phyloP scores from a whole-genome alignment of 92 coral and sea anemone species.

The Hydrozoanthus gracilis region DNA sequence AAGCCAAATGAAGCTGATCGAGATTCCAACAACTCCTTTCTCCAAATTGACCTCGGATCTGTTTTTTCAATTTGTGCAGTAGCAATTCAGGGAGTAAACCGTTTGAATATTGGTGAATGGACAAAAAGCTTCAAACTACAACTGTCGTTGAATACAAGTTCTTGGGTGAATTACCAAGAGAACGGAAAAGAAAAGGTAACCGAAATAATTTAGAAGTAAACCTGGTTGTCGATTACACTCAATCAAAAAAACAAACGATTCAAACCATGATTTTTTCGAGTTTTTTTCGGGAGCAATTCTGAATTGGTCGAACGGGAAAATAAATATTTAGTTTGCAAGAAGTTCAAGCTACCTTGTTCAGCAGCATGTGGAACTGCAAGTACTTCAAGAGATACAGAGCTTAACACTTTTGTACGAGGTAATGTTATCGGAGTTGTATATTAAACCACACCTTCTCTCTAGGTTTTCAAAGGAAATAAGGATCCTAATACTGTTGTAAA shows the following conservation, averaged over 20 bases:
- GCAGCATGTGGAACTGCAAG: not conserved
- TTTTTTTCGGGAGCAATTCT: too few relatives aligned
- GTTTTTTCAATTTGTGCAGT: not conserved
- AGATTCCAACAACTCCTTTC: not conserved
- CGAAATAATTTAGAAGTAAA: too few relatives aligned
- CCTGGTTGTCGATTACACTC: too few relatives aligned
- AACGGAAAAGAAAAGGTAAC: not conserved
- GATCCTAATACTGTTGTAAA: not conserved
- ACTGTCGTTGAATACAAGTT: not conserved
- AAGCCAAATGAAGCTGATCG: not conserved
- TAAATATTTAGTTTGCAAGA: too few relatives aligned
- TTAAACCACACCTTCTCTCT: too few relatives aligned
- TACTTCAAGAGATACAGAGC: too few relatives aligned
- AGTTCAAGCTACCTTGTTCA: not conserved
- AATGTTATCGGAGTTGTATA: too few relatives aligned
- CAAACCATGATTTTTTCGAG: too few relatives aligned
- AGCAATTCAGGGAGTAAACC: not conserved
- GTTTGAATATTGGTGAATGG: not conserved
- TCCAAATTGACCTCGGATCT: not conserved
- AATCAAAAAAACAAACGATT: too few relatives aligned
- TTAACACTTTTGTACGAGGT: too few relatives aligned
- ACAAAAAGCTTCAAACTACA: conserved; percentile 12
- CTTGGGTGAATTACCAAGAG: not conserved
- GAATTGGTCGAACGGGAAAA: too few relatives aligned
- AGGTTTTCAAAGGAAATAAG: too few relatives aligned